A percentile compares a stretch with the other conserved stretches of the same genome.
Conservation (phyloP, 2,797 vertebrate genomes). For the Myotis pilosus region DNA sequence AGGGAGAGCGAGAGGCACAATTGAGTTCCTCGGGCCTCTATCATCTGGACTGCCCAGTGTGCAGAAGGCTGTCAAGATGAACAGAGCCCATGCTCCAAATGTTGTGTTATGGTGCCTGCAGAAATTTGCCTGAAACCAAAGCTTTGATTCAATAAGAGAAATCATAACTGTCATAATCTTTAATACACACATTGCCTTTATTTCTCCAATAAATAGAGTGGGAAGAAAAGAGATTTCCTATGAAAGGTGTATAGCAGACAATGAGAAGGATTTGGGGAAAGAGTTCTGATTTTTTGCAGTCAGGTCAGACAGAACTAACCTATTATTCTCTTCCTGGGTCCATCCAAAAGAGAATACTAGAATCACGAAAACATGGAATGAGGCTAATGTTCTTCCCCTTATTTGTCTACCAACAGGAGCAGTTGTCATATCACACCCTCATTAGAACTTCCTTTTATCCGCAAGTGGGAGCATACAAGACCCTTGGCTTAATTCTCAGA, state of each 20-base stretch:
- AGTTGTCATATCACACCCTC: neutral
- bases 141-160: neutral
- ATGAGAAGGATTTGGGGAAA: neutral
- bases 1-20: neutral
- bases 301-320: neutral
- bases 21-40: neutral
- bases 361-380: neutral
- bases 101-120: neutral
- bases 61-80: neutral
- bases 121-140: constrained; percentile 31
- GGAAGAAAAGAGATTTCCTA: neutral
- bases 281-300: neutral
- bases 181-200: neutral
- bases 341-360: neutral
- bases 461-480: neutral
- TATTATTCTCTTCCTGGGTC: neutral
- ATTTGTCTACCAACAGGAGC: neutral
- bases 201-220: neutral
- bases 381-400: neutral
- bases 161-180: neutral
- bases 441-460: neutral
- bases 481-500: neutral
- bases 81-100: neutral
- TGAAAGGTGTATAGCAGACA: neutral
- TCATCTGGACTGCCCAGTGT: no score